Evolutionary conservation across 30 jellyfish, hydroid and myxozoan genomes (phyloP).

Genomic region (Haliclystus octoradiatus): DNA sequence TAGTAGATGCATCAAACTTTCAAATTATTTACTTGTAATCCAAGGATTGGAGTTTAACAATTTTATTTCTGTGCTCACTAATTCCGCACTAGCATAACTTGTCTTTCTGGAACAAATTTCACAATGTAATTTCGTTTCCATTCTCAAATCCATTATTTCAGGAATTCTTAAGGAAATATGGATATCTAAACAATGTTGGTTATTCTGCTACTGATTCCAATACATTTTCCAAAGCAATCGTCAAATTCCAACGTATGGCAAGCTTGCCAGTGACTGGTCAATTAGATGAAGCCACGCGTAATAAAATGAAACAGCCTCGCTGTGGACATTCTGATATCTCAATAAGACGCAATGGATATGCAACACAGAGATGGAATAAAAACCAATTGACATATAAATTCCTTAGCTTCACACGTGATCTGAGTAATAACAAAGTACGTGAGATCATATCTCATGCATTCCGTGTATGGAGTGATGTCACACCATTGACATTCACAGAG

Average conservation of each 20-base stretch:
- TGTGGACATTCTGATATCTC: constrained; percentile 26
- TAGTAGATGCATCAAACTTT: too few species aligned
- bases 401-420: constrained; percentile 19
- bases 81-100: too few species aligned
- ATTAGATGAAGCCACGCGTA: constrained; percentile 17
- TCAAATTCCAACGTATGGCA: constrained; percentile 20
- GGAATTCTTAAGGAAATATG: too few species aligned
- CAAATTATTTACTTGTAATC: too few species aligned
- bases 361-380: constrained; percentile 9
- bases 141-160: too few species aligned
- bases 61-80: too few species aligned
- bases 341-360: constrained; percentile 1
- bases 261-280: constrained; percentile 24
- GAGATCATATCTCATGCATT: constrained; percentile 14
- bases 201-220: background rate
- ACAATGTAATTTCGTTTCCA: too few species aligned
- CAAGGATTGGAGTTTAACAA: too few species aligned
- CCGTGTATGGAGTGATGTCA: constrained; percentile 28
- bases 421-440: constrained; percentile 12
- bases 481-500: constrained; percentile 20
- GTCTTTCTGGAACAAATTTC: too few species aligned
- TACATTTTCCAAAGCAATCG: constrained; percentile 6
- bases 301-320: constrained; percentile 43
- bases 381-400: constrained; percentile 18
- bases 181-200: background rate